phyloP scores from a whole-genome alignment of 2,797 vertebrate genomes.

The Esox lucius region DNA sequence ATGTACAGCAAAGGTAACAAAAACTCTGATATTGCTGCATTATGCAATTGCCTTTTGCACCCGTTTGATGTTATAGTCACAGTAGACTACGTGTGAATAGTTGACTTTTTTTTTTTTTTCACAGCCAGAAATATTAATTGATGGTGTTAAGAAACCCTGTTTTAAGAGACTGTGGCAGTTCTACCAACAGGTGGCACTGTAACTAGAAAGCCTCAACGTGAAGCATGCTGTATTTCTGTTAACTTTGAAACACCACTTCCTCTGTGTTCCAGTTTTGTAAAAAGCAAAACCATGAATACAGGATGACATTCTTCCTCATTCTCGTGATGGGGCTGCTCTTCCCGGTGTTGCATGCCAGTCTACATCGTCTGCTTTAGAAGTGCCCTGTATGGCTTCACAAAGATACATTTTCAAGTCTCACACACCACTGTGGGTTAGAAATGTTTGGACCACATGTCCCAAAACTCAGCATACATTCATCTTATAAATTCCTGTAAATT shows the following conservation, averaged over 20 bases:
- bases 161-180: conserved; percentile 53
- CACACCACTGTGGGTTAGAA: too few relatives aligned
- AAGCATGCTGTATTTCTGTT: neutral
- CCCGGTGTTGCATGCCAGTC: neutral
- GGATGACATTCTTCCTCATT: neutral
- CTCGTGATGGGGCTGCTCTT: neutral
- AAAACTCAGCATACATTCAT: conserved; percentile 16
- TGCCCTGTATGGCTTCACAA: neutral
- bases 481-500: conserved; percentile 27
- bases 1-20: conserved; percentile 49
- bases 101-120: neutral
- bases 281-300: neutral
- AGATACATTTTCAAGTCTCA: too few relatives aligned
- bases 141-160: conserved; percentile 3
- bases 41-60: conserved; percentile 23
- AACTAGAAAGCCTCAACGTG: conserved; percentile 14
- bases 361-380: neutral
- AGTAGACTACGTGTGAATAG: neutral
- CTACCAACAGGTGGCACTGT: conserved; percentile 67
- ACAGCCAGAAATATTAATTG: conserved; percentile 32
- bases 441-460: neutral
- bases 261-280: neutral
- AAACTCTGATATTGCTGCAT: conserved; percentile 26
- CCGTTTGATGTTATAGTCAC: conserved; percentile 19
- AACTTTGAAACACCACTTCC: neutral